A percentile compares a stretch with the other conserved stretches of the same genome.
phyloP scores from a whole-genome alignment of 1,140 invertebrate genomes.

The Drosophila asahinai region DNA sequence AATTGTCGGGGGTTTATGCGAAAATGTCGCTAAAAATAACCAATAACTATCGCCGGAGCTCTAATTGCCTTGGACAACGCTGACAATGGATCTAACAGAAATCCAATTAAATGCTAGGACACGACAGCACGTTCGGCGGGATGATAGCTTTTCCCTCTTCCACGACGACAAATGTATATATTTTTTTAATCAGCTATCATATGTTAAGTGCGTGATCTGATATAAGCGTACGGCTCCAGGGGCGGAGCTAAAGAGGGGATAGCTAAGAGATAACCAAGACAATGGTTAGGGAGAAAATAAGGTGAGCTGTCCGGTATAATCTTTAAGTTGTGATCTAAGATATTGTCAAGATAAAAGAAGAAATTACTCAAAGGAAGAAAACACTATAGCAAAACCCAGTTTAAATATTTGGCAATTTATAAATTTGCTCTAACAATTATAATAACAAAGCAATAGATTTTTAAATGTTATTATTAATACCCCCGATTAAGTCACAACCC shows the following conservation, averaged over 20 bases:
- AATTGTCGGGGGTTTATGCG: constrained; percentile 32
- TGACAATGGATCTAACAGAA: constrained; percentile 32
- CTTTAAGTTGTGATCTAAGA: background rate
- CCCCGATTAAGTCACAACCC: background rate
- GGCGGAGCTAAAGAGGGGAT: background rate
- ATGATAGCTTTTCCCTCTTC: constrained; percentile 7
- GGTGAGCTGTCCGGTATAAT: background rate
- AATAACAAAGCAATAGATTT: background rate
- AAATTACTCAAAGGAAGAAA: background rate
- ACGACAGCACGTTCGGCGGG: constrained; percentile 21
- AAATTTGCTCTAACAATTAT: no score
- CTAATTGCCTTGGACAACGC: constrained; percentile 47
- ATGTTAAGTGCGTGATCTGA: constrained; percentile 37
- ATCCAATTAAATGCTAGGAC: constrained; percentile 55
- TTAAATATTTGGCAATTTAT: background rate
- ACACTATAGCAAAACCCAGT: background rate
- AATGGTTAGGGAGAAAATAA: background rate
- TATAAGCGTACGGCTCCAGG: constrained; percentile 20
- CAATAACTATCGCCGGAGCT: constrained; percentile 31
- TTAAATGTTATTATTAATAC: background rate
- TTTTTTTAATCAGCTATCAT: constrained; percentile 48
- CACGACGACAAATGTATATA: background rate
- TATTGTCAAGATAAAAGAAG: background rate
- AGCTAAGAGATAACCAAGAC: background rate
- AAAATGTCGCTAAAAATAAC: constrained; percentile 61